phyloP scores from a whole-genome alignment of 2,113 vertebrate genomes.

The Stomatorhinus ivindoensis region DNA sequence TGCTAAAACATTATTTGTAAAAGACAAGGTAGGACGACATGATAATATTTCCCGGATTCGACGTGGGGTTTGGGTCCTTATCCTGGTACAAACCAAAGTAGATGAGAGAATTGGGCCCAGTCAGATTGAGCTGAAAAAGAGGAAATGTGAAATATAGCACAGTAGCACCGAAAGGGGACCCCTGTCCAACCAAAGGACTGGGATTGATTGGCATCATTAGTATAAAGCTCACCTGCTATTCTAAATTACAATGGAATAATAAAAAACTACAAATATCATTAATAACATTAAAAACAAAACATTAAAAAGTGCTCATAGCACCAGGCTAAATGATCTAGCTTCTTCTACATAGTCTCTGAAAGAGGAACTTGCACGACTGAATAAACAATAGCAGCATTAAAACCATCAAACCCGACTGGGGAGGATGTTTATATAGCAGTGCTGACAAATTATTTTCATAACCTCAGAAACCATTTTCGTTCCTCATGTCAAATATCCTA shows the following conservation, averaged over 20 bases:
- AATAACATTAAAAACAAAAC: background rate
- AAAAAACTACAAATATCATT: background rate
- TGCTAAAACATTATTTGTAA: constrained; percentile 47
- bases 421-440: background rate
- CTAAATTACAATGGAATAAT: background rate
- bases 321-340: background rate
- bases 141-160: background rate
- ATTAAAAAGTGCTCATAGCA: background rate
- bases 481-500: background rate
- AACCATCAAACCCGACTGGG: background rate
- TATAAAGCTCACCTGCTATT: background rate
- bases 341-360: background rate
- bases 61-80: constrained; percentile 52
- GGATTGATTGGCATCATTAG: background rate
- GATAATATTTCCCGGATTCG: constrained; percentile 58
- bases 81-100: constrained; percentile 62
- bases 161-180: background rate
- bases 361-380: background rate
- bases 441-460: background rate
- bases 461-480: background rate
- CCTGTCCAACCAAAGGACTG: background rate
- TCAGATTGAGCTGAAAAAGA: constrained; percentile 51
- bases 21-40: constrained; percentile 67
- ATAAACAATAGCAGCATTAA: background rate
- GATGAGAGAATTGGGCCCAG: constrained; percentile 46